These are phyloP conservation scores for Gallinago jamesoni DNA, from an alignment of 2,113 vertebrate species.

Conservation along the genomic window DNA sequence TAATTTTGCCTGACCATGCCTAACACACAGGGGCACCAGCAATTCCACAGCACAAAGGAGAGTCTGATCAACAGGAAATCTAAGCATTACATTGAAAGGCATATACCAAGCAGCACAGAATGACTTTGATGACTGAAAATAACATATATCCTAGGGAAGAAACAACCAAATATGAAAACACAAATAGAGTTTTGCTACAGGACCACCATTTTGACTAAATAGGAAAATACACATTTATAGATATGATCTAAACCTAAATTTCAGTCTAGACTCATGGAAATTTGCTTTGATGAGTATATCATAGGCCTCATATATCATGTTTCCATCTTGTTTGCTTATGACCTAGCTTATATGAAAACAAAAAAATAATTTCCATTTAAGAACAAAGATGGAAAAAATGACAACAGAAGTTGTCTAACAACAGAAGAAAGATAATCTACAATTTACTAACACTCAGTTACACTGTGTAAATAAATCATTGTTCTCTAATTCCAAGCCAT, in stretches of 20 bases:
- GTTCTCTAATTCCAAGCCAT: neutral
- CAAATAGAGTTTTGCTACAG: neutral
- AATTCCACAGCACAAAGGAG: neutral
- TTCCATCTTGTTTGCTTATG: neutral
- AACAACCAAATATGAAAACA: neutral
- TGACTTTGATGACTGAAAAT: neutral
- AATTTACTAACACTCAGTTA: neutral
- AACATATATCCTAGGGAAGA: neutral
- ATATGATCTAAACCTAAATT: neutral
- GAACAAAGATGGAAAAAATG: neutral
- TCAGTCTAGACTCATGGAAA: neutral
- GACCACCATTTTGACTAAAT: neutral
- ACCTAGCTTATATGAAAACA: neutral
- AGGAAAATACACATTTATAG: neutral
- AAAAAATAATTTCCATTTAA: neutral
- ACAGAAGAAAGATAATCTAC: neutral
- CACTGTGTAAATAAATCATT: neutral
- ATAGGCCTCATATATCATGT: neutral
- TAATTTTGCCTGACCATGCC: neutral
- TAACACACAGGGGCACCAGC: neutral
- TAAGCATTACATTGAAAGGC: neutral
- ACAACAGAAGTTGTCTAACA: neutral
- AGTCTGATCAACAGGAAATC: neutral
- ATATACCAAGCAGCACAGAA: neutral
- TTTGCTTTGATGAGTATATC: neutral